Base-by-base conservation (phyloP, 2,888 invertebrate species). In the Osmoderma eremita region DNA sequence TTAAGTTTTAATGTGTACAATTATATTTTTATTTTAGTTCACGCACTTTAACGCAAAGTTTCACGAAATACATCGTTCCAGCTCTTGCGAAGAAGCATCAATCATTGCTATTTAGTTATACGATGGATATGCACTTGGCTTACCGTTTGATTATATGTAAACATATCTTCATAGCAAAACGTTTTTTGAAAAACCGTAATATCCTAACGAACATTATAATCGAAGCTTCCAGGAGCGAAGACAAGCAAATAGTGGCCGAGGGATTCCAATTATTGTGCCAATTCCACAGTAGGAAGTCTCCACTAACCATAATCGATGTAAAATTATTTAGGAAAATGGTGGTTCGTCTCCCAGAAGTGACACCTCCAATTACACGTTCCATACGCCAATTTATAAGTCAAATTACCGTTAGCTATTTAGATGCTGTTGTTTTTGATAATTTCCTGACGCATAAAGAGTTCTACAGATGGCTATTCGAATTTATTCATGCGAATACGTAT, bases 261-360 rank as follows among this genome's bases (percentile, higher is more conserved):
- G 45, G 58, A 24, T 58, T 58, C 24, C 24, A 58, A 30, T 58
- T 58, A 17, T 20, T 58, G 24, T 58, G 58, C n/a, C 30, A 45
- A 13, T 58, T 24, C 13, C 58, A 39, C 10, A 58, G 42, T 12
- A 24, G 12, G 15, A 42, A 15, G 3, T 3, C 30, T 15, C 3
- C 1, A 2, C 24, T 58, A 0, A 24, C 58, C 3, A 8, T 0
- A 2, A 8, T 30, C 8, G 58, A 58, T 1, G 10, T 58, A 17
- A 24, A 24, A 1, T n/a, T 58, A 20, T 58, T 58, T 42, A 42
- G 17, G 30, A 45, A 22, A 15, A 45, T 58, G 45, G 13, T 58
- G 20, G 8, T 13, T 2, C 18, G 12, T 13, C 30, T 58, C 3
- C 42, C 58, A 10, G 45, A 45, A 3, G 24, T 58, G 12, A 58